Conservation (phyloP, 2,113 vertebrate genomes). For the Zosterops borbonicus region DNA sequence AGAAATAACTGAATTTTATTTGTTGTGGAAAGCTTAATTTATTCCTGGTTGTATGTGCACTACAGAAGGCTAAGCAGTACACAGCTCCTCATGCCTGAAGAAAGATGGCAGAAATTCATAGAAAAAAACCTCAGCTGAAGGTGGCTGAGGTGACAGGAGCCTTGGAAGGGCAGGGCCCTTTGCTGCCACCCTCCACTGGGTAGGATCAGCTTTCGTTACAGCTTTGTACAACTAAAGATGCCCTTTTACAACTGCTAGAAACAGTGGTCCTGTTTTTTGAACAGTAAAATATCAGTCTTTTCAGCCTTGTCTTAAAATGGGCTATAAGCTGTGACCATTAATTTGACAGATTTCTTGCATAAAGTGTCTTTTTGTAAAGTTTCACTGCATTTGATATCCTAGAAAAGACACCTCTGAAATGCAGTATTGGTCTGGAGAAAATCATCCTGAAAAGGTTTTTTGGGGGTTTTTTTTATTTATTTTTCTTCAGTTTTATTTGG, state of each 20-base stretch:
- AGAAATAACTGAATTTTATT: background rate
- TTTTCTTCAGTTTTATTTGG: background rate
- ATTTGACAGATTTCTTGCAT: background rate
- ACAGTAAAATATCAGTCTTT: background rate
- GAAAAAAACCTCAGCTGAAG: background rate
- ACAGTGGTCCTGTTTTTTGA: background rate
- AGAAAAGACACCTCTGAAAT: background rate
- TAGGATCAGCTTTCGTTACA: background rate
- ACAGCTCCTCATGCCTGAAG: background rate
- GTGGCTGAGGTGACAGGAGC: background rate
- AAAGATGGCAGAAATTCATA: background rate
- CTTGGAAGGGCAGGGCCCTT: background rate
- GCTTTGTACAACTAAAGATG: background rate
- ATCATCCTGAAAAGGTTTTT: background rate
- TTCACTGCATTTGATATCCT: background rate
- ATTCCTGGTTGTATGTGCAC: background rate
- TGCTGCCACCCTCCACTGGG: background rate
- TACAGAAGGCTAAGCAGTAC: background rate
- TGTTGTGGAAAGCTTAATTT: background rate
- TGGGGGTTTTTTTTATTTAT: background rate
- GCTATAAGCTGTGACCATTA: background rate
- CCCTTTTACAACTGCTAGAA: background rate
- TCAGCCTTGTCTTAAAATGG: background rate
- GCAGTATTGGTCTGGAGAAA: background rate
- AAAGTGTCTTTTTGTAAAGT: background rate